A percentile compares a stretch with the other conserved stretches of the same genome.
These are phyloP conservation scores for Odontocolon sp. DNA, from an alignment of 2,888 invertebrate genomes.

Conservation along the genomic window DNA sequence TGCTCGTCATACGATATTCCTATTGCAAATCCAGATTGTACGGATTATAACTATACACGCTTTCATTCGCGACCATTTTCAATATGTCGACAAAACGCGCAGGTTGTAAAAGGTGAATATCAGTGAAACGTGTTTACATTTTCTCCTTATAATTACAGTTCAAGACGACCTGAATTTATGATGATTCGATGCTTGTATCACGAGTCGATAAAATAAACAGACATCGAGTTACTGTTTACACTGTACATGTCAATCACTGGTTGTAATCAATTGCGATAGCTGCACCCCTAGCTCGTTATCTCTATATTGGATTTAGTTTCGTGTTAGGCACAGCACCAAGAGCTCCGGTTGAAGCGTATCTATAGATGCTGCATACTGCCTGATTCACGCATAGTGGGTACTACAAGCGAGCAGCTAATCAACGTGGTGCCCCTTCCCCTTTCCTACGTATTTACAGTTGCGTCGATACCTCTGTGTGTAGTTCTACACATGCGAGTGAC, in stretches of 20 bases:
- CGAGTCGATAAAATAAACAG: too few relatives aligned
- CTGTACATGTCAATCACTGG: slow-evolving; percentile 11
- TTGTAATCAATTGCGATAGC: slow-evolving; percentile 68
- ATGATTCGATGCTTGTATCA: background rate
- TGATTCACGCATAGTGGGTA: slow-evolving; percentile 64
- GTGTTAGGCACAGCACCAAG: slow-evolving; percentile 56
- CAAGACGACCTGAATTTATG: slow-evolving; percentile 5
- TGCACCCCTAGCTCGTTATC: slow-evolving; percentile 49
- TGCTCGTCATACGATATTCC: too few relatives aligned
- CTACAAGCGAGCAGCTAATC: slow-evolving; percentile 75
- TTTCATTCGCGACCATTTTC: too few relatives aligned
- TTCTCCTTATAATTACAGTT: too few relatives aligned
- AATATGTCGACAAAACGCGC: too few relatives aligned
- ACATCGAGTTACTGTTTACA: too few relatives aligned
- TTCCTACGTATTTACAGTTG: slow-evolving; percentile 68
- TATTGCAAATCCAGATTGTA: too few relatives aligned
- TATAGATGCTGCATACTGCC: slow-evolving; percentile 34
- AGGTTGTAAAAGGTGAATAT: too few relatives aligned
- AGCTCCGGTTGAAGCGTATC: slow-evolving; percentile 14
- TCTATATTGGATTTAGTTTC: slow-evolving; percentile 71
- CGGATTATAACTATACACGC: too few relatives aligned
- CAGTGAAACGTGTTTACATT: too few relatives aligned
- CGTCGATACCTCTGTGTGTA: slow-evolving; percentile 67
- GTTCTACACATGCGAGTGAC: too few relatives aligned
- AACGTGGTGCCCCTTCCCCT: slow-evolving; percentile 67